phyloP scores from a whole-genome alignment of 2,113 vertebrate genomes.

The Micronycteris hirsuta region DNA sequence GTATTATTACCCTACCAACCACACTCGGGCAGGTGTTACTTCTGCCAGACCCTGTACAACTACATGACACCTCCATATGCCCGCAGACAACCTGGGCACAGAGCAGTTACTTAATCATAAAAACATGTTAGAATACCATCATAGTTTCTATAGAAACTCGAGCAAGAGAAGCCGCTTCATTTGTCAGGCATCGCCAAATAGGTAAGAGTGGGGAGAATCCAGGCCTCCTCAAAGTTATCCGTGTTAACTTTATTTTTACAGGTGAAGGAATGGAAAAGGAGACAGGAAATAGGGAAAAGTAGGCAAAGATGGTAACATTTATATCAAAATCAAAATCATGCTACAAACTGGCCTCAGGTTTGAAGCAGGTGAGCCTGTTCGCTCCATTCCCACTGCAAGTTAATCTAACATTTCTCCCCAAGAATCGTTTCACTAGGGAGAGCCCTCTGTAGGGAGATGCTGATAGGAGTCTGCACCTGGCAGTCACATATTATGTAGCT shows the following conservation, averaged over 20 bases:
- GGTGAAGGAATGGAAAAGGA: not conserved
- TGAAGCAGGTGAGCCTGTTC: too few relatives aligned
- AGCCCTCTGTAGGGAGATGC: not conserved
- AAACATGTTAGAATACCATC: not conserved
- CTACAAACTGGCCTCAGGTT: not conserved
- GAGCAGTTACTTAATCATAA: not conserved
- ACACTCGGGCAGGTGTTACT: too few relatives aligned
- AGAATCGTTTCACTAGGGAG: not conserved
- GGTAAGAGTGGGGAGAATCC: not conserved
- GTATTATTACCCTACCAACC: too few relatives aligned
- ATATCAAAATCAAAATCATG: not conserved
- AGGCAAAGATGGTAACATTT: not conserved
- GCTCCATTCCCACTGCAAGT: not conserved
- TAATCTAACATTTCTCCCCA: not conserved
- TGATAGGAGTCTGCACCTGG: conserved; percentile 68
- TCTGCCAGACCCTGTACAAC: not conserved
- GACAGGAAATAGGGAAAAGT: not conserved
- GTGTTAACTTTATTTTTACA: not conserved
- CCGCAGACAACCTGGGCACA: not conserved
- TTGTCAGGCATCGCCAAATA: not conserved
- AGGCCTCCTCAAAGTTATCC: not conserved
- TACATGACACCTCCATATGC: not conserved
- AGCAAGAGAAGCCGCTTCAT: not conserved
- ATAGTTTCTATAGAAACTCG: not conserved
- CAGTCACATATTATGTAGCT: conserved; percentile 60